Percentiles rank a stretch among this genome's conserved stretches.
These are phyloP conservation scores for Meteorus cinctellus DNA, from an alignment of 2,888 invertebrate species.

Conservation along the genomic window DNA sequence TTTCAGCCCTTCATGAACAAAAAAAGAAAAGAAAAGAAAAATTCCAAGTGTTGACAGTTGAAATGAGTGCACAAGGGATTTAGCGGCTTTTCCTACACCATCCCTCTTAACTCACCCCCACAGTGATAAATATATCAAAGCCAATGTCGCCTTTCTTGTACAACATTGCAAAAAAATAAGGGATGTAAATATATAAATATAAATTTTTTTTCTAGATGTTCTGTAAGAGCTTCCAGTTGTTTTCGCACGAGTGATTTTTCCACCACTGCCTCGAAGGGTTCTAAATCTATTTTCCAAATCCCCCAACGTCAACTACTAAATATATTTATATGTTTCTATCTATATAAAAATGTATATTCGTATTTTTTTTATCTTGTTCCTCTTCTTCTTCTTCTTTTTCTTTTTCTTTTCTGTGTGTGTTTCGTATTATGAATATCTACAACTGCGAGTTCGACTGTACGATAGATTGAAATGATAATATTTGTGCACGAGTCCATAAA, in stretches of 20 bases:
- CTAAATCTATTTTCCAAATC: slow-evolving; percentile 11
- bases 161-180: not conserved
- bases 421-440: not conserved
- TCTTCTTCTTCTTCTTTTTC: too few relatives aligned
- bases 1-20: not conserved
- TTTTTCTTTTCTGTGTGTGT: too few relatives aligned
- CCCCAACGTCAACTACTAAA: slow-evolving; percentile 2
- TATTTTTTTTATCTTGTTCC: too few relatives aligned
- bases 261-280: not conserved
- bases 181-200: slow-evolving; percentile 7
- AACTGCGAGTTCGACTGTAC: not conserved
- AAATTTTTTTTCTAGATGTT: too few relatives aligned
- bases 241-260: slow-evolving; percentile 26
- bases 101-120: too few relatives aligned
- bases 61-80: not conserved
- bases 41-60: not conserved
- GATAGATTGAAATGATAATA: slow-evolving; percentile 33
- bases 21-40: not conserved
- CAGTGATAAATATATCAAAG: slow-evolving; percentile 29
- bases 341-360: too few relatives aligned
- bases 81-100: not conserved
- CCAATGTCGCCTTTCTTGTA: slow-evolving; percentile 17
- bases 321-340: too few relatives aligned
- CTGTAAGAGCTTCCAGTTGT: slow-evolving; percentile 9
- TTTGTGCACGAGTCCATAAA: slow-evolving; percentile 23